A percentile compares a stretch with the other conserved stretches of the same genome.
Evolutionary conservation across 1,140 invertebrate species (phyloP).

Genomic region (Phymastichus coffea): DNA sequence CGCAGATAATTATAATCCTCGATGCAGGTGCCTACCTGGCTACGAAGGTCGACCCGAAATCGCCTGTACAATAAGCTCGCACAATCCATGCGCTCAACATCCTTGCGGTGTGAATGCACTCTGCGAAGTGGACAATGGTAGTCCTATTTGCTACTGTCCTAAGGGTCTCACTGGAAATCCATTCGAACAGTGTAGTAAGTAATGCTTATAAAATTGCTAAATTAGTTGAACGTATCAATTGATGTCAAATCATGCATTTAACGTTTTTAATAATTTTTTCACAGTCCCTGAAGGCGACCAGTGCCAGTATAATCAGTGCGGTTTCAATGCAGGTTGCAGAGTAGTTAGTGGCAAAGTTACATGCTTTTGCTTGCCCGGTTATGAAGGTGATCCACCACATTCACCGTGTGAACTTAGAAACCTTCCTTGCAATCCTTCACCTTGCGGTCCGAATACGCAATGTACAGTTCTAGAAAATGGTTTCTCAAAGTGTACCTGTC

Average conservation of each 20-base stretch:
- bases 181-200: slow-evolving; percentile 88
- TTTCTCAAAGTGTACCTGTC: slow-evolving; percentile 83
- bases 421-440: slow-evolving; percentile 81
- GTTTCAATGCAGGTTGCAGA: slow-evolving; percentile 77
- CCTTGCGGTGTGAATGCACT: slow-evolving; percentile 82
- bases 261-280: slow-evolving; percentile 2
- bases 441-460: slow-evolving; percentile 85
- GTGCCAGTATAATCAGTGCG: slow-evolving; percentile 82
- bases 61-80: slow-evolving; percentile 64
- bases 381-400: slow-evolving; percentile 79
- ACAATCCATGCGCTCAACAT: slow-evolving; percentile 77
- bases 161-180: slow-evolving; percentile 89
- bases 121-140: slow-evolving; percentile 83
- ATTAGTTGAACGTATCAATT: not conserved
- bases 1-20: slow-evolving; percentile 72
- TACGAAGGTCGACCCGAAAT: slow-evolving; percentile 79
- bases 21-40: slow-evolving; percentile 76
- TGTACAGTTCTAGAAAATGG: slow-evolving; percentile 79
- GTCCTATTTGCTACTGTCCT: slow-evolving; percentile 86
- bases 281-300: slow-evolving; percentile 83
- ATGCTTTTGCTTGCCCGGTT: slow-evolving; percentile 86
- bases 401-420: slow-evolving; percentile 65
- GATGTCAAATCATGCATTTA: not conserved
- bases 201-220: slow-evolving; percentile 19
- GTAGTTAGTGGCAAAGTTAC: slow-evolving; percentile 68